Conservation (phyloP, 2,888 invertebrate species). For the Acrocyrtus sp. region DNA sequence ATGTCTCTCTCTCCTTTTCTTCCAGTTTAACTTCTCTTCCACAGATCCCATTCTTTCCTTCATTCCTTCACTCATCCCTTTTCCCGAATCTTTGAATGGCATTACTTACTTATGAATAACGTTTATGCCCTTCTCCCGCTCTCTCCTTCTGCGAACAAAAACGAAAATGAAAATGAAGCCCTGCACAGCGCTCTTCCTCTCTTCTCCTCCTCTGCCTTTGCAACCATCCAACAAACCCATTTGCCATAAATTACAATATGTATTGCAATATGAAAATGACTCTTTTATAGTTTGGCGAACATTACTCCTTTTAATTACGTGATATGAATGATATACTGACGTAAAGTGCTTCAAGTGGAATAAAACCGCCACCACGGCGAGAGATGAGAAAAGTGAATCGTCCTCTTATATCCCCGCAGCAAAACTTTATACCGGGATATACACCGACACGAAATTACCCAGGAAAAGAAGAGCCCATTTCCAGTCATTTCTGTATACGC, state of each 20-base stretch:
- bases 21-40: conserved; percentile 13
- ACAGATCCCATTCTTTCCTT: conserved; percentile 21
- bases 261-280: conserved; percentile 55
- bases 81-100: conserved; percentile 39
- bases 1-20: conserved; percentile 40
- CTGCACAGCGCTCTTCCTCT: not conserved
- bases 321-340: conserved; percentile 55
- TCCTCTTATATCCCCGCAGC: too few species aligned
- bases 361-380: conserved; percentile 41
- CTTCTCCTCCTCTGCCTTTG: not conserved
- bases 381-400: conserved; percentile 34
- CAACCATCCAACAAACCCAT: conserved; percentile 51
- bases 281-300: conserved; percentile 55
- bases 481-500: conserved; percentile 45
- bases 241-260: conserved; percentile 55
- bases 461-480: conserved; percentile 35
- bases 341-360: conserved; percentile 53
- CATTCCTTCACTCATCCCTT: conserved; percentile 48
- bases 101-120: conserved; percentile 5
- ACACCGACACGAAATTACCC: conserved; percentile 1
- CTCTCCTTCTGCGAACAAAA: too few species aligned
- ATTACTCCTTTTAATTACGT: conserved; percentile 55
- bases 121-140: too few species aligned
- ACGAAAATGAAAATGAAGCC: too few species aligned
- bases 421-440: too few species aligned